phyloP scores from a whole-genome alignment of 1,140 invertebrate species.

The Daktulosphaira vitifoliae region DNA sequence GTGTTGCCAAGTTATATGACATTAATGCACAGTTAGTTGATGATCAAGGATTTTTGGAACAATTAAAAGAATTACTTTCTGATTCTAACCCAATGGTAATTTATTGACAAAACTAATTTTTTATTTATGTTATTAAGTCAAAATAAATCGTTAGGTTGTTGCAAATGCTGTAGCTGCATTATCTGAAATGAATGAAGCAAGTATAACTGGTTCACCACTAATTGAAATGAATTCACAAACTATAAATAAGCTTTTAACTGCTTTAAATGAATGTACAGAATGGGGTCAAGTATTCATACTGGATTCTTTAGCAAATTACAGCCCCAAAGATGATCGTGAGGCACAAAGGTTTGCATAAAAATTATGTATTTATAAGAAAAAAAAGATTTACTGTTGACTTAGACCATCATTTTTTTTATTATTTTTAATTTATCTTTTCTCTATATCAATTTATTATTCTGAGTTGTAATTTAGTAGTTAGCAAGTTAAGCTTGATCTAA shows the following conservation, averaged over 20 bases:
- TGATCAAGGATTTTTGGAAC: constrained; percentile 96
- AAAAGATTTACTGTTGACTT: too few species aligned
- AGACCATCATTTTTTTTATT: too few species aligned
- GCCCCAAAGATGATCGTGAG: constrained; percentile 93
- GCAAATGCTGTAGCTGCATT: constrained; percentile 98
- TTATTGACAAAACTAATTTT: constrained; percentile 9
- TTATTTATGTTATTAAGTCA: too few species aligned
- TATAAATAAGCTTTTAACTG: constrained; percentile 96
- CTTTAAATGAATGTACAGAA: constrained; percentile 98
- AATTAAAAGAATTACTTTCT: constrained; percentile 90
- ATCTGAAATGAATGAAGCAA: constrained; percentile 97
- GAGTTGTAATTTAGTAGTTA: too few species aligned
- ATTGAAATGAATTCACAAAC: constrained; percentile 97
- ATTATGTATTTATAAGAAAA: too few species aligned
- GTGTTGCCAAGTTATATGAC: constrained; percentile 98
- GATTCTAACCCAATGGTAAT: constrained; percentile 99
- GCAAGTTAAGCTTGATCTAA: too few species aligned
- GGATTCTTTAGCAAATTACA: constrained; percentile 95
- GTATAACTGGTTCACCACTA: constrained; percentile 79
- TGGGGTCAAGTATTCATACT: constrained; percentile 99
- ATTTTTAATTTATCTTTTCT: too few species aligned
- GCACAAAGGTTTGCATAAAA: constrained; percentile 90
- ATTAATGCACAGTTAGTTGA: constrained; percentile 96
- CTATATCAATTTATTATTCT: too few species aligned
- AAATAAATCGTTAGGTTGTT: too few species aligned